These are phyloP conservation scores for Anorthoa munda DNA, from an alignment of 2,888 invertebrate genomes.

Conservation along the genomic window DNA sequence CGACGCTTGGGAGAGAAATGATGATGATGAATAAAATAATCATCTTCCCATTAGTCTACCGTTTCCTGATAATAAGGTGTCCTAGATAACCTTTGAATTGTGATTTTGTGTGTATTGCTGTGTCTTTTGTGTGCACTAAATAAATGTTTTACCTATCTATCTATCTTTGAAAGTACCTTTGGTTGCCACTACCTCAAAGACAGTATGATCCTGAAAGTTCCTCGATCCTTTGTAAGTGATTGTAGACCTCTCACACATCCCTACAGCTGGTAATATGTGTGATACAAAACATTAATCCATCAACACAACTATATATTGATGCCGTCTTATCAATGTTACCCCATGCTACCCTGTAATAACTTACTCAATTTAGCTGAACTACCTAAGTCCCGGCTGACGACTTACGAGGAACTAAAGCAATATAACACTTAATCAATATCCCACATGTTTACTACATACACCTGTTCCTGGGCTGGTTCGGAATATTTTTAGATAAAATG, in stretches of 20 bases:
- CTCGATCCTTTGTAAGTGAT: not conserved
- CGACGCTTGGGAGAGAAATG: not conserved
- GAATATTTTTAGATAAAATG: not conserved
- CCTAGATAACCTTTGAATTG: no score
- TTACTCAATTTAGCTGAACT: conserved; percentile 38
- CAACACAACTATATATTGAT: not conserved
- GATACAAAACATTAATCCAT: not conserved
- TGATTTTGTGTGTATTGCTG: no score
- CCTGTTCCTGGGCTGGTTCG: conserved; percentile 1
- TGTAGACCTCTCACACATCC: not conserved
- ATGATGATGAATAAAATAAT: not conserved
- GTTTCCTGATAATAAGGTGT: no score
- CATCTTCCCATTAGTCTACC: no score
- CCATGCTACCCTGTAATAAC: conserved; percentile 34
- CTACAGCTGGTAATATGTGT: not conserved
- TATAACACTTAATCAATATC: conserved; percentile 36
- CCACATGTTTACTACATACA: conserved; percentile 20
- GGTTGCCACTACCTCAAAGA: no score
- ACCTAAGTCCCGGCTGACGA: conserved; percentile 22
- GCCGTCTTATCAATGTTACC: conserved; percentile 33
- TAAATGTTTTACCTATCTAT: no score
- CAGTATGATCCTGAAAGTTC: not conserved
- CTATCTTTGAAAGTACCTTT: no score
- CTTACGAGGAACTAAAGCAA: conserved; percentile 6
- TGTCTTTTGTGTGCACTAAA: no score